Evolutionary conservation across 1,140 invertebrate genomes (phyloP).

Genomic region (Macrocentrus cingulum): DNA sequence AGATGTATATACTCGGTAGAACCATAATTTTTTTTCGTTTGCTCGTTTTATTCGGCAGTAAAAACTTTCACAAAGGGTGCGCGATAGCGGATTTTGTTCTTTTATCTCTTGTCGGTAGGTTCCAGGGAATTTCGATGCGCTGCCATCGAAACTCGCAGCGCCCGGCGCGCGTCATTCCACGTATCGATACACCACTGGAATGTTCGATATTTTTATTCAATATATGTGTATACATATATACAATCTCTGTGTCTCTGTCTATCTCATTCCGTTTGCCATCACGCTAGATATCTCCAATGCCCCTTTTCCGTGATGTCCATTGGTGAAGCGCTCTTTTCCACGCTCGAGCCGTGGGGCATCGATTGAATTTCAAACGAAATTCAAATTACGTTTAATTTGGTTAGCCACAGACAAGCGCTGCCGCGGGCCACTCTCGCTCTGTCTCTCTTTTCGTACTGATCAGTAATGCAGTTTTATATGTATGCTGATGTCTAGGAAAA

Average conservation of each 20-base stretch:
- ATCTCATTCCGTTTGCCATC: background rate
- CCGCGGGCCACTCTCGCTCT: slow-evolving; percentile 17
- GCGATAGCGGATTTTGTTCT: slow-evolving; percentile 10
- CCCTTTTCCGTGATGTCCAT: background rate
- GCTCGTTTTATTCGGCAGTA: background rate
- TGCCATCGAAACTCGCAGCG: slow-evolving; percentile 3
- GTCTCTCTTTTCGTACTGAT: slow-evolving; percentile 1
- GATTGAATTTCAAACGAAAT: slow-evolving; percentile 53
- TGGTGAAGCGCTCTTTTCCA: background rate
- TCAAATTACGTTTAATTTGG: slow-evolving; percentile 51
- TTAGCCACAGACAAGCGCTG: slow-evolving; percentile 39
- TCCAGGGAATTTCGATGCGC: slow-evolving; percentile 14
- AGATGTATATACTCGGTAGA: background rate
- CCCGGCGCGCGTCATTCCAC: background rate
- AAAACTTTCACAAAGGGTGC: background rate
- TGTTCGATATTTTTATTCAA: slow-evolving; percentile 22
- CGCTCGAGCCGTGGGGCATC: slow-evolving; percentile 34
- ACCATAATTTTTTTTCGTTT: background rate
- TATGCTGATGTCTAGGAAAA: too few relatives aligned
- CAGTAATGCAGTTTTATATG: too few relatives aligned
- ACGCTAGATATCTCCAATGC: too few relatives aligned
- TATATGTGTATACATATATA: slow-evolving; percentile 3
- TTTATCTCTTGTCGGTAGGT: slow-evolving; percentile 15
- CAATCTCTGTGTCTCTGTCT: too few relatives aligned
- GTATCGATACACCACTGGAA: slow-evolving; percentile 6